Conservation (phyloP, 2,113 vertebrate genomes). For the Vulpes ferrilata region DNA sequence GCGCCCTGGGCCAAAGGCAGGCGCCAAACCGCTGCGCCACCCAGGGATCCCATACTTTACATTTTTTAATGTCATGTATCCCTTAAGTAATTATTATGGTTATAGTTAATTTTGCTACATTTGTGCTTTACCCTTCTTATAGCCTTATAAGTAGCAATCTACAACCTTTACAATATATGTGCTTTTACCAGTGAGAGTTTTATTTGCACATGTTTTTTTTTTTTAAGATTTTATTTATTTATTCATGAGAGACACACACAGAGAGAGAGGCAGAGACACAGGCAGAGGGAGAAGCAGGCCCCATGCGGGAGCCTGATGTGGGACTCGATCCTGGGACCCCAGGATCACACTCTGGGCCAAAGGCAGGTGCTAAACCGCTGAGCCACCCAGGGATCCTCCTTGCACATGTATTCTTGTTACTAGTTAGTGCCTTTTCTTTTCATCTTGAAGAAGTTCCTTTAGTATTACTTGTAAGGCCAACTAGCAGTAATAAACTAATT, state of each 20-base stretch:
- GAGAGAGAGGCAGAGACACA: too few species aligned
- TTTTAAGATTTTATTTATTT: too few species aligned
- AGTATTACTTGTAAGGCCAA: background rate
- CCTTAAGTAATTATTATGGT: background rate
- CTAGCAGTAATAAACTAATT: background rate
- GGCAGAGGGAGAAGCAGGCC: too few species aligned
- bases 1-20: too few species aligned
- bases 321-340: too few species aligned
- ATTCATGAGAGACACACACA: too few species aligned
- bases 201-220: background rate
- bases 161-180: background rate
- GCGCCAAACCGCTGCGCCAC: too few species aligned
- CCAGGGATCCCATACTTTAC: too few species aligned
- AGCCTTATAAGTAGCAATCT: background rate
- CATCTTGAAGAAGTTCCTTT: background rate
- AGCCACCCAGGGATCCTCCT: too few species aligned
- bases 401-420: background rate
- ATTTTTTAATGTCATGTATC: background rate
- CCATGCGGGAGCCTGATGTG: too few species aligned
- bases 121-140: background rate
- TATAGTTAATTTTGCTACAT: background rate
- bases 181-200: background rate
- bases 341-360: too few species aligned
- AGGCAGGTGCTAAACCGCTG: too few species aligned
- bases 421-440: background rate